Conservation (phyloP, 1,140 invertebrate species). For the Hypsibius dujardini region DNA sequence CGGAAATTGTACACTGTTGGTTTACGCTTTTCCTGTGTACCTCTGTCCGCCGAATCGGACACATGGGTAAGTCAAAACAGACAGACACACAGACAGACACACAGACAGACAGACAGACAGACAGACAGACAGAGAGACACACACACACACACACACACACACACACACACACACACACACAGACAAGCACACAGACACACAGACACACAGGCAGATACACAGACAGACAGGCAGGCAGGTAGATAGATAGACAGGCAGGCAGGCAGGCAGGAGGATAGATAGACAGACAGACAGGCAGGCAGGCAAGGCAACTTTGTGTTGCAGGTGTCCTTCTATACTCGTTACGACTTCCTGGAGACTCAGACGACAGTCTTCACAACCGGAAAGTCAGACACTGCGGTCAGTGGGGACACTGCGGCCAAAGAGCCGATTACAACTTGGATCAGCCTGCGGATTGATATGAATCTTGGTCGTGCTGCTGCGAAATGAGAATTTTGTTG, state of each 20-base stretch:
- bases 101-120: too few relatives aligned
- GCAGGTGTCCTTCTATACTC: neutral
- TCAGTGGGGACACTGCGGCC: neutral
- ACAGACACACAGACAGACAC: too few relatives aligned
- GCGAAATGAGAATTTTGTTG: neutral
- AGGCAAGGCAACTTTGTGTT: neutral
- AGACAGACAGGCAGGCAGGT: too few relatives aligned
- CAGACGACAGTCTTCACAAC: neutral
- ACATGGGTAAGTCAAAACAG: neutral
- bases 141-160: neutral
- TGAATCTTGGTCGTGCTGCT: neutral
- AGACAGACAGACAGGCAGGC: too few relatives aligned
- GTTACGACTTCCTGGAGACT: neutral
- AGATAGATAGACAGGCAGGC: too few relatives aligned
- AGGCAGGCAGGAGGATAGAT: too few relatives aligned
- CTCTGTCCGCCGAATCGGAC: neutral
- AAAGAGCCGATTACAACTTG: neutral
- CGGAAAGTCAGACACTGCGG: neutral
- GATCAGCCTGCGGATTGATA: constrained; percentile 6
- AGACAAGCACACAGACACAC: neutral
- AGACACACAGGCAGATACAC: neutral
- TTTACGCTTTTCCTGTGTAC: neutral
- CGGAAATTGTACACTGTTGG: constrained; percentile 7
- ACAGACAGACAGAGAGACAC: too few relatives aligned
- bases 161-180: neutral